Base-by-base conservation (phyloP, 2,113 vertebrate species). In the Pseudopipra pipra region DNA sequence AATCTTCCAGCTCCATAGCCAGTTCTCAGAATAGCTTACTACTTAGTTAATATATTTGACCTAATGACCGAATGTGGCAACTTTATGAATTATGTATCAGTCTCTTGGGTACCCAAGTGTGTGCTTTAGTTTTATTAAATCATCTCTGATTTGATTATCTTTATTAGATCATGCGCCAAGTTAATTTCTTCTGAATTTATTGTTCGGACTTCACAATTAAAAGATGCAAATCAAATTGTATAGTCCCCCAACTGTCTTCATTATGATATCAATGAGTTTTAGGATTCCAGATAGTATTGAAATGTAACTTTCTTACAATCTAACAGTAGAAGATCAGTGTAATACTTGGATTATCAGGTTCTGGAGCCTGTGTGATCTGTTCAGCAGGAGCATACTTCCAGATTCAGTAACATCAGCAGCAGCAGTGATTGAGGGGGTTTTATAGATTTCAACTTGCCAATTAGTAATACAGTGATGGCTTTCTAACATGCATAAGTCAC, bases 21-120 rank as follows among this genome's bases (percentile, higher is more conserved):
- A 39, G 65, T 88, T 87, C 80, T 94, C 52, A 83, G 52, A 83
- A 85, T 62, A 72, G 35, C 92, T 95, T 92, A 23, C 72, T 88
- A 55, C 59, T 71, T 89, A 86, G 59, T 94, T 95, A 96, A 93
- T 93, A 39, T 82, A 78, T 94, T 91, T 96, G 91, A 96, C 95
- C 95, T 89, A 81, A 72, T 94, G 85, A 77, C 94, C 71, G 2
- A 87, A 79, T 71, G 35, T 87, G 80, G 46, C 62, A 89, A 87
- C 74, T 87, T 81, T 51, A 95, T 97, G 92, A 95, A 97, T 95
- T 89, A 96, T 95, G 58, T 65, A 92, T 94, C 80, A 63, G 72
- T 76, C 79, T 89, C 91, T 66, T 82, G 67, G 85, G 85, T 84
- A 74, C 82, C 59, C 78, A 88, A 90, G 68, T 65, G 54, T 91